Evolutionary conservation across 2,888 invertebrate genomes (phyloP).

Genomic region (Lasioglossum calceatum): DNA sequence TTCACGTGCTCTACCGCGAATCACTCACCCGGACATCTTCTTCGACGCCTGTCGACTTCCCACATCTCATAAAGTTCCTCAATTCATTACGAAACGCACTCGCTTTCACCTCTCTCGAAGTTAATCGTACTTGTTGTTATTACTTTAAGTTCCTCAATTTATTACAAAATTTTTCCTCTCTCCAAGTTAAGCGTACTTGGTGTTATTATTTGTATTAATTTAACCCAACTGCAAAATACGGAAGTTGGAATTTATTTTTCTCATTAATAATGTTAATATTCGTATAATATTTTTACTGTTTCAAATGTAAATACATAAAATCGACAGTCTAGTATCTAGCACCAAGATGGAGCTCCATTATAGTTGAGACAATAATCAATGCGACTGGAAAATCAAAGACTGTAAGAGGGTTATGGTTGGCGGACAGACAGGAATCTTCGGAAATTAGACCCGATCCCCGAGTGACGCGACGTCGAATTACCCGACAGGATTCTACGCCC

Average conservation of each 20-base stretch:
- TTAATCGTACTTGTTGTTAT: too few species aligned
- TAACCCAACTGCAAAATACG: too few species aligned
- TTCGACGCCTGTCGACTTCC: background rate
- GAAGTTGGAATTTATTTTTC: too few species aligned
- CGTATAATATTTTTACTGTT: background rate
- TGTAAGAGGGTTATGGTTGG: background rate
- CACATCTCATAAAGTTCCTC: too few species aligned
- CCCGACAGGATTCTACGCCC: constrained; percentile 42
- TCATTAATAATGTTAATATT: too few species aligned
- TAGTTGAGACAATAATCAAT: background rate
- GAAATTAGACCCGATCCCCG: background rate
- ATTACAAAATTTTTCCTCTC: too few species aligned
- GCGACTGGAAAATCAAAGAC: background rate
- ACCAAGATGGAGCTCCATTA: too few species aligned
- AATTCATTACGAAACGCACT: too few species aligned
- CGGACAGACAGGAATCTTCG: background rate
- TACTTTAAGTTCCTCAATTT: too few species aligned
- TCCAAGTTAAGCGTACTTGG: too few species aligned
- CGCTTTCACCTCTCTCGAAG: too few species aligned
- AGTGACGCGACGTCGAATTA: constrained; percentile 53
- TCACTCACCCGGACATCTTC: background rate
- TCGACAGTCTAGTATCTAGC: background rate
- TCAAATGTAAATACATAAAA: background rate
- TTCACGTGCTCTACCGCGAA: background rate
- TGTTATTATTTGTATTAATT: too few species aligned